A percentile compares a stretch with the other conserved stretches of the same genome.
Evolutionary conservation across 2,113 vertebrate genomes (phyloP).

Genomic region (Bubo blakistoni): DNA sequence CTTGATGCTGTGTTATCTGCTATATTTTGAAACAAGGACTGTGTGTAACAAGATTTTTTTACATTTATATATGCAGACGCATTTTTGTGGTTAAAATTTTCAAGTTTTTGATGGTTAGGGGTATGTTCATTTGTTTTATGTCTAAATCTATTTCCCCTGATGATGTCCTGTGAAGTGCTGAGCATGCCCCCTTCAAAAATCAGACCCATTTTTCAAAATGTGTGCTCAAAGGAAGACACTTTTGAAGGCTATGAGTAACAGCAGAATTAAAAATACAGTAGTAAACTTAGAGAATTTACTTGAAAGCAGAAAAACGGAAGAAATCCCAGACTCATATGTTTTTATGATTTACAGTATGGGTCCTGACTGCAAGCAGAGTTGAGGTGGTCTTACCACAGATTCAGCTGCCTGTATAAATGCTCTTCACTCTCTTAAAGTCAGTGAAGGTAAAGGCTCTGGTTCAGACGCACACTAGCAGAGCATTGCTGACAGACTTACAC

Average conservation of each 20-base stretch:
- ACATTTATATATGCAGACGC: neutral
- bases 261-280: neutral
- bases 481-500: neutral
- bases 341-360: neutral
- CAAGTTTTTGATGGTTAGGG: neutral
- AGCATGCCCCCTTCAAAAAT: neutral
- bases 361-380: neutral
- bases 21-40: neutral
- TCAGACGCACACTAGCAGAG: neutral
- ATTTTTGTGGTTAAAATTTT: neutral
- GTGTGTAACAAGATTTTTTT: neutral
- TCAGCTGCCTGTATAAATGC: neutral
- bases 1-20: neutral
- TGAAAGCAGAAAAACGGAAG: neutral
- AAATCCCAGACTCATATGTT: fast-evolving
- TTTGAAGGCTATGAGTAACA: neutral
- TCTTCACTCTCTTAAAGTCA: neutral
- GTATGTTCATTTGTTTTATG: neutral
- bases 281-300: neutral
- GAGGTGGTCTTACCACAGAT: neutral
- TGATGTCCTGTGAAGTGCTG: neutral
- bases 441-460: neutral
- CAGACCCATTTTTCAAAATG: neutral
- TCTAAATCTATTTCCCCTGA: neutral
- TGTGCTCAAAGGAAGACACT: neutral